These are phyloP conservation scores for human (Homo sapiens) DNA, from an alignment of 2,113 vertebrate species.

Conservation along the genomic window GRCh38 chr1:6068001-6068500, in stretches of 20 bases:
- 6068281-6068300: rapidly evolving
- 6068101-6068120: background rate
- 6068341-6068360: rapidly evolving
- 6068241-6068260: too few relatives aligned
- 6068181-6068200: background rate
- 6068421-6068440: background rate
- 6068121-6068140: background rate
- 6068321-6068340: background rate
- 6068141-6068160: background rate
- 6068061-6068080: rapidly evolving
- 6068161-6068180: background rate
- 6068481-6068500: background rate
- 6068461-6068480: background rate
- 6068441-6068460: background rate
- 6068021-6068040: too few relatives aligned
- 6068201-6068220: background rate
- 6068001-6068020: too few relatives aligned
- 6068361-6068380: background rate
- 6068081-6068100: background rate
- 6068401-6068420: background rate
- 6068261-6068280: rapidly evolving
- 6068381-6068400: background rate
- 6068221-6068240: background rate
- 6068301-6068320: rapidly evolving
- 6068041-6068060: background rate